These are phyloP conservation scores for Phoenicopterus ruber DNA, from an alignment of 2,113 vertebrate species.

Conservation along the genomic window DNA sequence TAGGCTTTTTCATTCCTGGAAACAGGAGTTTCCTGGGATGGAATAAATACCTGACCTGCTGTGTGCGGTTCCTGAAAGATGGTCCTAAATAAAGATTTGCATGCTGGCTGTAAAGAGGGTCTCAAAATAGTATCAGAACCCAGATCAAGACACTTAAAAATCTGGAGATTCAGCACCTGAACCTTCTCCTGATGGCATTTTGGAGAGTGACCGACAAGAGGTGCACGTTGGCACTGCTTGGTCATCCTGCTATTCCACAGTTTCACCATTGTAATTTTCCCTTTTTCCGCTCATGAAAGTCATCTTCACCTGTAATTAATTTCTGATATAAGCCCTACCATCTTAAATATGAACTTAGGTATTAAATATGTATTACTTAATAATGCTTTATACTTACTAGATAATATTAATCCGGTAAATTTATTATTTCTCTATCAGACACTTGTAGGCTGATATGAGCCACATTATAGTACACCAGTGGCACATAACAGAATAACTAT, in stretches of 20 bases:
- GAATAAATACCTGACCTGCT: slow-evolving; percentile 24
- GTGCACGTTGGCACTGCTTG: neutral
- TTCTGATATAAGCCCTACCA: neutral
- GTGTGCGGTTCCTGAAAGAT: neutral
- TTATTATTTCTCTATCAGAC: neutral
- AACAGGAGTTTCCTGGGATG: neutral
- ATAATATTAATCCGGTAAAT: neutral
- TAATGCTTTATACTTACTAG: neutral
- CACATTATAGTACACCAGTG: neutral
- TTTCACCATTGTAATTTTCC: neutral
- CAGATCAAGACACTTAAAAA: neutral
- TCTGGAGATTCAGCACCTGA: neutral
- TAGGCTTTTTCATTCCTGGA: neutral
- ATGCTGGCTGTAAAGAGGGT: neutral
- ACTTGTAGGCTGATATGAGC: neutral
- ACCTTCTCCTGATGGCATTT: neutral
- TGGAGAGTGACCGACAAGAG: neutral
- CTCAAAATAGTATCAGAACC: neutral
- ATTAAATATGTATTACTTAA: neutral
- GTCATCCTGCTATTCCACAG: neutral
- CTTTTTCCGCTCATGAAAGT: neutral
- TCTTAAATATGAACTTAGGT: neutral
- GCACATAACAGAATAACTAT: neutral
- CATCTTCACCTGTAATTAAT: neutral
- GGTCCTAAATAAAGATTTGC: slow-evolving; percentile 28